Evolutionary conservation across 2,888 invertebrate genomes (phyloP).

Genomic region (Tetragnatha montana): DNA sequence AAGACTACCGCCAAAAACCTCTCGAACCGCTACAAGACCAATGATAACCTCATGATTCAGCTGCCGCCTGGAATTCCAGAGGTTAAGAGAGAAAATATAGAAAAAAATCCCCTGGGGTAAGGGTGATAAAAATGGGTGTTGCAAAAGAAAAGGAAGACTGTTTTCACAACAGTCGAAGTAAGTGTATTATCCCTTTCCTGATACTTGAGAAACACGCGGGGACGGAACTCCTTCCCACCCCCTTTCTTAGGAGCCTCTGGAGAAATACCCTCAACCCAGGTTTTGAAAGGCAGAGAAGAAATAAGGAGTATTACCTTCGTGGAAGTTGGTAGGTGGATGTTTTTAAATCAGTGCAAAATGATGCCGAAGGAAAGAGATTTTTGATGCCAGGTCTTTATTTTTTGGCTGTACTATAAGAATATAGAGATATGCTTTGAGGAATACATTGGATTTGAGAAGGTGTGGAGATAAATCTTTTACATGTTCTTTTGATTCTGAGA

Average conservation of each 20-base stretch:
- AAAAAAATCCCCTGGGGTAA: constrained; percentile 20
- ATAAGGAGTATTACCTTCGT: constrained; percentile 7
- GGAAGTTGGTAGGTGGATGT: not conserved
- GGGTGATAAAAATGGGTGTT: constrained; percentile 29
- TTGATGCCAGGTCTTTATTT: not conserved
- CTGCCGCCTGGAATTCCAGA: not conserved
- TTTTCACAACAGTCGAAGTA: constrained; percentile 15
- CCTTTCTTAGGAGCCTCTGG: not conserved
- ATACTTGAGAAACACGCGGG: constrained; percentile 34
- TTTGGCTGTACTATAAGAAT: not conserved
- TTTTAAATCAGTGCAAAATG: constrained; percentile 1
- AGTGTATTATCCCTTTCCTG: constrained; percentile 18
- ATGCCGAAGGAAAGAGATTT: not conserved
- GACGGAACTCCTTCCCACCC: not conserved
- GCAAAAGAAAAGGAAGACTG: constrained; percentile 4
- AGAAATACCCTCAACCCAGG: constrained; percentile 6
- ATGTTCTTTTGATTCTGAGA: not conserved
- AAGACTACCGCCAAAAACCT: too few species aligned
- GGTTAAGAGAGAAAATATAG: constrained; percentile 13
- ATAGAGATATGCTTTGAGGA: not conserved
- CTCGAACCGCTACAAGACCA: not conserved
- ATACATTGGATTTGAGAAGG: not conserved
- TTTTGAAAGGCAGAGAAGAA: not conserved
- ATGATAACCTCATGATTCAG: constrained; percentile 25
- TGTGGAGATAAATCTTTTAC: not conserved